Evolutionary conservation across 2,888 invertebrate genomes (phyloP).

Genomic region (Lepidocyrtoides sp.): DNA sequence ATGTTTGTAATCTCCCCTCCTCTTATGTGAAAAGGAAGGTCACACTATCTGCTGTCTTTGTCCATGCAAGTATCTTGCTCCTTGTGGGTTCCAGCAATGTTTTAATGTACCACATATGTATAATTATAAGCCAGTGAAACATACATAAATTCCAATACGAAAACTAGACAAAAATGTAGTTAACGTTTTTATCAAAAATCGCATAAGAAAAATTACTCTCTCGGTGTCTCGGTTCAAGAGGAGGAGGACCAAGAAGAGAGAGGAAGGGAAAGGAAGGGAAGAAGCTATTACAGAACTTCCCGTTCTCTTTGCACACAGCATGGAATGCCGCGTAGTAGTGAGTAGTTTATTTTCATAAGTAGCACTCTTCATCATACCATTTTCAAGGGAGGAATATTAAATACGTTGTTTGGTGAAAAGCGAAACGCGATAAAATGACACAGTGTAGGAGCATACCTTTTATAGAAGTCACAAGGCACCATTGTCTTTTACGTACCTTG

Average conservation of each 20-base stretch:
- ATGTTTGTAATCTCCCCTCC: background rate
- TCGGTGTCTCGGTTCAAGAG: background rate
- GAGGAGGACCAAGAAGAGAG: conserved; percentile 4
- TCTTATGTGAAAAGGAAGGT: conserved; percentile 5
- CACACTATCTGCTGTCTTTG: conserved; percentile 2
- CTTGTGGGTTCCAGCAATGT: background rate
- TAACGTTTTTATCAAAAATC: conserved; percentile 23
- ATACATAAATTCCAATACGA: background rate
- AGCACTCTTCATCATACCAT: background rate
- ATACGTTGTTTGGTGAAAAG: background rate
- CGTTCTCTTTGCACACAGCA: background rate
- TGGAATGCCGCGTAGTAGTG: background rate
- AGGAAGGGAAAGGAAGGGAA: background rate
- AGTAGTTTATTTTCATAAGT: conserved; percentile 30
- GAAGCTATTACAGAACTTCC: conserved; percentile 5
- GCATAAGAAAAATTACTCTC: conserved; percentile 34
- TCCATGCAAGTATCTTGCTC: conserved; percentile 28
- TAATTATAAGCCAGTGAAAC: background rate
- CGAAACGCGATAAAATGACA: background rate
- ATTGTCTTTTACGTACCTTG: no score
- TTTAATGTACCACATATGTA: background rate
- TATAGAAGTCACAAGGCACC: no score
- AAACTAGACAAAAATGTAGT: background rate
- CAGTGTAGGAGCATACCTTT: background rate
- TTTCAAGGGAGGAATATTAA: background rate